Evolutionary conservation across 1,140 invertebrate species (phyloP).

Genomic region (Monochamus saltuarius): DNA sequence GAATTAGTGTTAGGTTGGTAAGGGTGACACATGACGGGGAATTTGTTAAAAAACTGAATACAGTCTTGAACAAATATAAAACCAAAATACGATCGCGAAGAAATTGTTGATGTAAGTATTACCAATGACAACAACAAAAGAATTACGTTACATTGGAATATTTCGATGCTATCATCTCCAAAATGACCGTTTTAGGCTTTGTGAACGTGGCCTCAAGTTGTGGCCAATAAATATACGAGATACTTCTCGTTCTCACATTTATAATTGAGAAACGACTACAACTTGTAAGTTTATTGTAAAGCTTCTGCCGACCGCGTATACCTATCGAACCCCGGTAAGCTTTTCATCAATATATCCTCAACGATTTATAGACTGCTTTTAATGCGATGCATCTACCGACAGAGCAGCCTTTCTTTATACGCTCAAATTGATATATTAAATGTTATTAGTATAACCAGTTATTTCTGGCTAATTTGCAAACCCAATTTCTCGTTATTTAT

Average conservation of each 20-base stretch:
- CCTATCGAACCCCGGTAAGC: constrained; percentile 18
- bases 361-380: constrained; percentile 33
- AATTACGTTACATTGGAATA: too few relatives aligned
- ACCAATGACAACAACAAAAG: too few relatives aligned
- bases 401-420: constrained; percentile 10
- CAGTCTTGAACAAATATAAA: too few relatives aligned
- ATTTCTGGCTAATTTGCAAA: constrained; percentile 12
- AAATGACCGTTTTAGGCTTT: too few relatives aligned
- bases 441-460: constrained; percentile 20
- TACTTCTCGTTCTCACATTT: constrained; percentile 41
- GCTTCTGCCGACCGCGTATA: constrained; percentile 40
- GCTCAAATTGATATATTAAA: constrained; percentile 20
- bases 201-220: too few relatives aligned
- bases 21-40: too few relatives aligned
- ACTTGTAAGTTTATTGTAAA: constrained; percentile 44
- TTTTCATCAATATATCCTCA: constrained; percentile 39
- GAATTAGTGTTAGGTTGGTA: too few relatives aligned
- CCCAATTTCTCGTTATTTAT: not conserved
- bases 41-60: too few relatives aligned
- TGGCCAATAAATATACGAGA: constrained; percentile 32
- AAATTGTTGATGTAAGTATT: too few relatives aligned
- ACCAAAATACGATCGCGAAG: too few relatives aligned
- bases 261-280: constrained; percentile 43
- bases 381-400: constrained; percentile 29
- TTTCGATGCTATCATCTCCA: too few relatives aligned